These are phyloP conservation scores for Poecilus cupreus DNA, from an alignment of 2,888 invertebrate genomes.

Conservation along the genomic window DNA sequence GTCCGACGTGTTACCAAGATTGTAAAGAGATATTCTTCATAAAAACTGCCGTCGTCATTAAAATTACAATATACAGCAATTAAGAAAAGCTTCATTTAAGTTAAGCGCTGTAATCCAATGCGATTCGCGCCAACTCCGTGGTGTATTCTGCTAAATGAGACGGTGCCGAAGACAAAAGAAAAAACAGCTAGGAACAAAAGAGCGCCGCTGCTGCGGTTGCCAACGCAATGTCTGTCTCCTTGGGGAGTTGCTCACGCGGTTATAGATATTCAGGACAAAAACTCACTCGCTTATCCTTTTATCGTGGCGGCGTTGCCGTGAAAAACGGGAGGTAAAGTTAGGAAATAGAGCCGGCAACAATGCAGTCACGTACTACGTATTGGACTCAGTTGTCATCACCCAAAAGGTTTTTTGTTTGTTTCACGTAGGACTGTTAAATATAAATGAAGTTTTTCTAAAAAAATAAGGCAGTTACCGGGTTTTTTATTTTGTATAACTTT, in stretches of 20 bases:
- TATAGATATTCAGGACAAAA: conserved; percentile 43
- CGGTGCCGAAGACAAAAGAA: conserved; percentile 4
- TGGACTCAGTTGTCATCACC: not conserved
- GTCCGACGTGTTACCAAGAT: too few relatives aligned
- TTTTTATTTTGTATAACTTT: not conserved
- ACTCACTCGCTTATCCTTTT: conserved; percentile 24
- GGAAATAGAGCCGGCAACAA: not conserved
- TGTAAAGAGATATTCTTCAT: too few relatives aligned
- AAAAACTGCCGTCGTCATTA: not conserved
- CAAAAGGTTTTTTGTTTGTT: conserved; percentile 9
- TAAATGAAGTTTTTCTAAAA: conserved; percentile 34
- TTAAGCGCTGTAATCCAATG: conserved; percentile 6
- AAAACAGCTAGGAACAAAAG: conserved; percentile 14
- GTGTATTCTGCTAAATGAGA: not conserved
- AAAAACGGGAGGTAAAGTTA: not conserved
- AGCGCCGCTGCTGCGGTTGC: not conserved
- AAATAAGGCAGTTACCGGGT: conserved; percentile 1
- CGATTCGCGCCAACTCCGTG: not conserved
- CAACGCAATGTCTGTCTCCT: not conserved
- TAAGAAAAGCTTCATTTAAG: not conserved
- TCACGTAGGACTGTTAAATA: not conserved
- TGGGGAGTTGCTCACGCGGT: conserved; percentile 19
- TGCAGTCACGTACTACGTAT: not conserved
- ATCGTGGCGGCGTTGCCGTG: conserved; percentile 20
- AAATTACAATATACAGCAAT: conserved; percentile 23